These are phyloP conservation scores for Drosophila varians DNA, from an alignment of 1,140 invertebrate species.

Conservation along the genomic window DNA sequence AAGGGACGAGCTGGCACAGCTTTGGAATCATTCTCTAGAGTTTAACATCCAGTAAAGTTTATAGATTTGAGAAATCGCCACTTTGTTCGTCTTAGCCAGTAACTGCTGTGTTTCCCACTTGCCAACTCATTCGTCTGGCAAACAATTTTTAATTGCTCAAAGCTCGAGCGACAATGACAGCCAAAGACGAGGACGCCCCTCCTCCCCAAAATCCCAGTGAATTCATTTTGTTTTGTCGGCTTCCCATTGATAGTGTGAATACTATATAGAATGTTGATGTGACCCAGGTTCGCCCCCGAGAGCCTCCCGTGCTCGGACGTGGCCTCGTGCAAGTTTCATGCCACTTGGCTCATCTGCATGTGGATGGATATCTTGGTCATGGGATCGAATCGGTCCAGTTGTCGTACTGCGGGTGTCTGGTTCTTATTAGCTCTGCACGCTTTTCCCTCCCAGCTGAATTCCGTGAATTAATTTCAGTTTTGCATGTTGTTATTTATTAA, in stretches of 20 bases:
- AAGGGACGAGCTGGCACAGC: no score
- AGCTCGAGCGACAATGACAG: conserved; percentile 67
- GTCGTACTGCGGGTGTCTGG: conserved; percentile 71
- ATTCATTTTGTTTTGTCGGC: conserved; percentile 71
- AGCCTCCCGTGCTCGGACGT: neutral
- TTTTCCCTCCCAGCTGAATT: conserved; percentile 58
- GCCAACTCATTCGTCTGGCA: conserved; percentile 35
- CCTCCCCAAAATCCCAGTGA: conserved; percentile 64
- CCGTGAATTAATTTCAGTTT: conserved; percentile 83
- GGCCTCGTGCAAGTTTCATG: conserved; percentile 49
- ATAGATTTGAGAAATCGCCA: no score
- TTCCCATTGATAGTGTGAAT: conserved; percentile 61
- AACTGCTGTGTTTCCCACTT: conserved; percentile 28
- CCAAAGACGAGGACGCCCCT: conserved; percentile 2
- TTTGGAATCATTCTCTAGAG: no score
- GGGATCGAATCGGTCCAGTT: conserved; percentile 56
- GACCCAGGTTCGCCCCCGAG: conserved; percentile 33
- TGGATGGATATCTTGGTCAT: conserved; percentile 68
- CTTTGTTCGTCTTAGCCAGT: neutral
- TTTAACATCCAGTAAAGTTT: neutral
- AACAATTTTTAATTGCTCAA: conserved; percentile 75
- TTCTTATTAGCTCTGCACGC: conserved; percentile 77
- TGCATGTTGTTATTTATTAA: conserved; percentile 83
- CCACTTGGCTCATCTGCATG: conserved; percentile 70
- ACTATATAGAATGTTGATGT: conserved; percentile 1